Evolutionary conservation across 2,113 vertebrate species (phyloP).

Genomic region (Nannospalax galili): DNA sequence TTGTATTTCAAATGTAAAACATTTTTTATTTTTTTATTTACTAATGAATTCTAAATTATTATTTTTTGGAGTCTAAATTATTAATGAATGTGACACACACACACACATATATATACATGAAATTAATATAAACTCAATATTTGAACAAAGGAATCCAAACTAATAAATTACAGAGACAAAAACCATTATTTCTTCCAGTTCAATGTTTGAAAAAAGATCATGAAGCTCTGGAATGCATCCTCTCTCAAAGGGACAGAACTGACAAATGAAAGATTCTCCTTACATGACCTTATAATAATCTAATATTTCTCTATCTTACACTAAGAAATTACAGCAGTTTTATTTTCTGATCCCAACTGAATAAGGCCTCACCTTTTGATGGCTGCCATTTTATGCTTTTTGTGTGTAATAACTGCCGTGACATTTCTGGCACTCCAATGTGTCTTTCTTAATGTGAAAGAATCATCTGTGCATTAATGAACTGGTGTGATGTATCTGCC

Average conservation of each 20-base stretch:
- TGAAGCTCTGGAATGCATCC: not conserved
- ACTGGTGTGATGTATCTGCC: slow-evolving; percentile 75
- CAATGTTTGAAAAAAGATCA: not conserved
- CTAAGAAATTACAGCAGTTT: slow-evolving; percentile 65
- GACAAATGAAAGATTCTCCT: slow-evolving; percentile 71
- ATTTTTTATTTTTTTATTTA: not conserved
- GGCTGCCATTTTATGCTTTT: slow-evolving; percentile 71
- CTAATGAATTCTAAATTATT: not conserved
- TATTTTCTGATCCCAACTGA: slow-evolving; percentile 56
- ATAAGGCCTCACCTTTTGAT: slow-evolving; percentile 69
- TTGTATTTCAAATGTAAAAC: not conserved
- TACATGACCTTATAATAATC: slow-evolving; percentile 78
- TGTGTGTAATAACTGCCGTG: slow-evolving; percentile 68
- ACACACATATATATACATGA: not conserved
- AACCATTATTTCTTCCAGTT: not conserved
- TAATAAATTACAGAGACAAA: not conserved
- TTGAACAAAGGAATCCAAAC: not conserved
- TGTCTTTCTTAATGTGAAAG: slow-evolving; percentile 72
- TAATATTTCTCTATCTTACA: slow-evolving; percentile 72
- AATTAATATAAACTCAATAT: not conserved
- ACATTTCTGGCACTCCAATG: slow-evolving; percentile 70
- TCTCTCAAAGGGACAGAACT: slow-evolving; percentile 8
- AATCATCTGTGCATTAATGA: slow-evolving; percentile 77
- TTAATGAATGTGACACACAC: not conserved
- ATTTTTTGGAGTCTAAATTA: not conserved